Base-by-base conservation (phyloP, 2,113 vertebrate genomes). In the Rhinichthys klamathensis region DNA sequence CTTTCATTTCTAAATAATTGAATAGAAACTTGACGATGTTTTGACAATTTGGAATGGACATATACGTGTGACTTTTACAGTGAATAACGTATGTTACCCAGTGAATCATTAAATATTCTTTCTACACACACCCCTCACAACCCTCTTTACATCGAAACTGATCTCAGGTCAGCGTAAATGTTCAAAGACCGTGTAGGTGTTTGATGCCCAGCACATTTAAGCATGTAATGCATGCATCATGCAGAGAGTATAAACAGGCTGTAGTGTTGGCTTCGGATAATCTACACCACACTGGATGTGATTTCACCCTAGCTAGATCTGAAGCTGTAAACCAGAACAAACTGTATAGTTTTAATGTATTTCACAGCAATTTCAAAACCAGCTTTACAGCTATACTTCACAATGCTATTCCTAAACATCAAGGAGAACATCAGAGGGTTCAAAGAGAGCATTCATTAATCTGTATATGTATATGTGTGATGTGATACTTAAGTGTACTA, bases 401-500 rank as follows among this genome's bases (percentile, higher is more conserved):
- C 61, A 81, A 44, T 51, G 25, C 79, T 81, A 81, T 82, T 74
- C 12, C 58, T 87, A 27, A 58, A 85, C 61, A 46, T 85, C 74
- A 76, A 61, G 23, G 16, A 15, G 23, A 56, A 85, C 30, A 58
- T 85, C 60, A 61, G 38, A 49, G 25, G 9, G 23, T 23, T 3
- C 41, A 35, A 51, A 72, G 21, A 84, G 4, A 30, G 60, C 27
- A 67, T 65, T 23, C 8, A 67, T n/a, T 15, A 23, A 23, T 65
- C 25, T 32, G 13, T 44, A 44, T 25, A 7, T 8, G 7, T n/a
- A 44, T 25, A 76, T 67, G 30, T 38, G 73, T 21, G 54, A 88
- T 41, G 21, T 30, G 46, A 38, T 32, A 41, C 35, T 21, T 61
- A 16, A 76, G 51, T 82, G 61, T 46, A 78, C 21, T n/a, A 6